Evolutionary conservation across 2,888 invertebrate genomes (phyloP), one percentile per base, ranked within the genome.

Genomic region (Melikaiella ostensackeni): DNA sequence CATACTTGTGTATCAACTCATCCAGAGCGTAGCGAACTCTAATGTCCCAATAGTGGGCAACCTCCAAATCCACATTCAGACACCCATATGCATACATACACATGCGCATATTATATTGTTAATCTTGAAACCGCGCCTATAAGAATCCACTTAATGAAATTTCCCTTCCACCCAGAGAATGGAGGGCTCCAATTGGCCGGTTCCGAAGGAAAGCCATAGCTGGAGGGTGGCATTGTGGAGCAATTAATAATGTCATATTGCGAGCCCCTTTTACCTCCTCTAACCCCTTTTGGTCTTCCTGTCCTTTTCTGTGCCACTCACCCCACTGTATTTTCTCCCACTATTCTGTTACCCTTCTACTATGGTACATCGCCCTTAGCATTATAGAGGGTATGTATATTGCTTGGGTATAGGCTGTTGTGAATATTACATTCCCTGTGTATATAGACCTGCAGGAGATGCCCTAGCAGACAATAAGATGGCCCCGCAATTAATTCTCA

Each of bases 381-480:
- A 75, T 46, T 57, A 70, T 66, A 59, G 75, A 77, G 76, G 64
- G 21, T 70, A 79, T 75, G 75, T 80, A 76, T 81, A 83, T 38
- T 70, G 30, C 42, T 79, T 79, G 84, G 85, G 85, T 86, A 88
- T 86, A 86, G 88, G 87, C 87, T 90, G 89, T 89, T 90, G 89
- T 88, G 90, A 90, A 90, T 91, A 91, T 91, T 91, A 90, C 91
- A 91, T 90, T 91, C 88, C 87, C 87, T 82, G 86, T 87, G 86
- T 87, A 88, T 87, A 87, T 85, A 88, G 84, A 80, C 83, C 82
- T 80, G 75, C 75, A 63, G 64, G 75, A 77, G 79, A 77, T 70
- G 30, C 24, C 46, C 50, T 9, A 30, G n/a, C 50, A 70, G 70
- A 89, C 89, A 89, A 89, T 89, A 88, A 90, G 87, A 89, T 87